These are phyloP conservation scores for Andrena camellia DNA, from an alignment of 2,888 invertebrate genomes.

Conservation along the genomic window DNA sequence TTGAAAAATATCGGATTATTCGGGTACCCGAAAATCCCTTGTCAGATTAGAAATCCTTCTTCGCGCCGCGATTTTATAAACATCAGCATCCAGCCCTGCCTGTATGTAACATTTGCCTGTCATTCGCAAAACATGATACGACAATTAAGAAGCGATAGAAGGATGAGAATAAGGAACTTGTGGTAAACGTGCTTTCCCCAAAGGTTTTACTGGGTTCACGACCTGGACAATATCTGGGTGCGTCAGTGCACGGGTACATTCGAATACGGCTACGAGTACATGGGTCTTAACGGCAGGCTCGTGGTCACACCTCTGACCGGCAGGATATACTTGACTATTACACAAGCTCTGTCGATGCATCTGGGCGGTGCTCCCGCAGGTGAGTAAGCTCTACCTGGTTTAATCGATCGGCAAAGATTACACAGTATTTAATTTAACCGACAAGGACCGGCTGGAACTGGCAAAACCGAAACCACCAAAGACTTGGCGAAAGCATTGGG, in stretches of 20 bases:
- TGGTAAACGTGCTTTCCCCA: not conserved
- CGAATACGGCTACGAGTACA: constrained; percentile 97
- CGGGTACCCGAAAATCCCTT: no score
- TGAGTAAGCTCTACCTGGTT: constrained; percentile 55
- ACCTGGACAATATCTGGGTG: constrained; percentile 92
- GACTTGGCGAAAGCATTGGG: constrained; percentile 96
- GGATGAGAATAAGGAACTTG: no score
- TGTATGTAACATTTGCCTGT: no score
- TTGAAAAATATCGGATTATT: no score
- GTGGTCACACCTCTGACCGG: constrained; percentile 97
- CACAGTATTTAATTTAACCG: not conserved
- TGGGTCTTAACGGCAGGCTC: constrained; percentile 96
- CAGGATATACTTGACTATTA: constrained; percentile 96
- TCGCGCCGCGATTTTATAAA: no score
- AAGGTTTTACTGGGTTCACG: constrained; percentile 94
- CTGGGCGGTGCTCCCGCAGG: constrained; percentile 96
- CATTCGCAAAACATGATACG: no score
- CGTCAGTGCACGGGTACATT: constrained; percentile 95
- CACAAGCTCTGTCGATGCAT: constrained; percentile 96
- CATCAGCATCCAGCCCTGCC: no score
- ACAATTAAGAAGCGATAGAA: no score
- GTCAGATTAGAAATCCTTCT: no score
- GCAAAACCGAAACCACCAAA: constrained; percentile 96
- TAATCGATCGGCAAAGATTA: not conserved
- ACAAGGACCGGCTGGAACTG: constrained; percentile 91